Percentiles rank a stretch among this genome's conserved stretches.
These are phyloP conservation scores for Halictus quadricinctus DNA, from an alignment of 2,888 invertebrate genomes.

Conservation along the genomic window DNA sequence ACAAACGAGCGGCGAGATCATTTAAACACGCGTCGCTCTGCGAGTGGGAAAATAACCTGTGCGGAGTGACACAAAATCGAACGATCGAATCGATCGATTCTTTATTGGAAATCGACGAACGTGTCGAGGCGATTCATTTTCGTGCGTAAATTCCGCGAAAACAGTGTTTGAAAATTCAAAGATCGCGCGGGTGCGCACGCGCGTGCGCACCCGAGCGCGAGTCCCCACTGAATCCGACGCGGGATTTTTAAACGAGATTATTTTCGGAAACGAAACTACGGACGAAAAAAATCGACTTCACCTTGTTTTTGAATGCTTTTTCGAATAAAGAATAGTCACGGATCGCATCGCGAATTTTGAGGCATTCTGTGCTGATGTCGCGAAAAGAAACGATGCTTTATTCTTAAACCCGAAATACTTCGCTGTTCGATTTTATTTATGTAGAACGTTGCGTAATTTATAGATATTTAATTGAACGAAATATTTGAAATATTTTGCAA, in stretches of 20 bases:
- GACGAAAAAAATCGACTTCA: neutral
- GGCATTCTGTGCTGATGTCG: no score
- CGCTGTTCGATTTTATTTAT: neutral
- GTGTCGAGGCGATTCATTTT: neutral
- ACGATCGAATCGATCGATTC: neutral
- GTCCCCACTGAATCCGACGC: neutral
- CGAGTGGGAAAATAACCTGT: neutral
- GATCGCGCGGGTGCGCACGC: neutral
- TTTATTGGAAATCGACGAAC: neutral
- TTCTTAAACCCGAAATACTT: neutral
- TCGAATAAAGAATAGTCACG: neutral
- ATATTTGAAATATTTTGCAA: slow-evolving; percentile 7
- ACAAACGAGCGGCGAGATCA: neutral
- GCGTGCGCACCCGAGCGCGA: neutral
- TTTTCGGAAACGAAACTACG: neutral
- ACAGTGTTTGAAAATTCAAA: neutral
- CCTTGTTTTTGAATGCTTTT: neutral
- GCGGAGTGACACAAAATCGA: neutral
- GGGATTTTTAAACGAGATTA: neutral
- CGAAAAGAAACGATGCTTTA: neutral
- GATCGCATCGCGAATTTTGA: neutral
- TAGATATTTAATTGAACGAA: neutral
- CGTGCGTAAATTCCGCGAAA: neutral
- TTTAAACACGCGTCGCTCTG: neutral
- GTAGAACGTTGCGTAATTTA: neutral